phyloP scores from a whole-genome alignment of 2,888 invertebrate genomes.

The Standfussiana lucernea region DNA sequence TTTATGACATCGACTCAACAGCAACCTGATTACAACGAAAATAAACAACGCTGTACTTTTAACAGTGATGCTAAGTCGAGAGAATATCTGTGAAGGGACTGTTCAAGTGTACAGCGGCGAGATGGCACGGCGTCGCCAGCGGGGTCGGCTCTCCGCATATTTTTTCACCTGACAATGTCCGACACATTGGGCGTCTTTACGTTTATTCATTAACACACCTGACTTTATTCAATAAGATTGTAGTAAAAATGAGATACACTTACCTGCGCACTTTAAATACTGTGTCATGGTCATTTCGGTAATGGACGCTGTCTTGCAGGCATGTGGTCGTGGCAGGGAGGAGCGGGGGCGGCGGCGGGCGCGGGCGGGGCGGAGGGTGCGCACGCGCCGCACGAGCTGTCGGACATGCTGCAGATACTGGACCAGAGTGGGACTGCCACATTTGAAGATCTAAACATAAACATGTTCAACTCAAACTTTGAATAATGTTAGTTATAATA shows the following conservation, averaged over 20 bases:
- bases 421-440: conserved; percentile 95
- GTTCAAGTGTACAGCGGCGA: not conserved
- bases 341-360: conserved; percentile 78
- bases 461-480: conserved; percentile 95
- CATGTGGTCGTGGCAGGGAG: conserved; percentile 95
- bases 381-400: conserved; percentile 93
- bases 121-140: not conserved
- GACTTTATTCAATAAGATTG: not conserved
- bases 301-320: conserved; percentile 81
- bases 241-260: not conserved
- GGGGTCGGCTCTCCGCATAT: not conserved
- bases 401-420: conserved; percentile 98
- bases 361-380: conserved; percentile 74
- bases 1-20: not conserved
- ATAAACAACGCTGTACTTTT: not conserved
- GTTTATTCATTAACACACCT: not conserved
- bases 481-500: conserved; percentile 76
- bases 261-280: not conserved
- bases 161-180: not conserved
- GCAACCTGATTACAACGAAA: not conserved
- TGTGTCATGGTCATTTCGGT: not conserved
- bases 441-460: conserved; percentile 96
- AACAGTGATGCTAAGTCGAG: not conserved
- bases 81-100: not conserved
- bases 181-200: not conserved